Conservation (phyloP, 2,888 invertebrate genomes). For the Zeuzera pyrina region DNA sequence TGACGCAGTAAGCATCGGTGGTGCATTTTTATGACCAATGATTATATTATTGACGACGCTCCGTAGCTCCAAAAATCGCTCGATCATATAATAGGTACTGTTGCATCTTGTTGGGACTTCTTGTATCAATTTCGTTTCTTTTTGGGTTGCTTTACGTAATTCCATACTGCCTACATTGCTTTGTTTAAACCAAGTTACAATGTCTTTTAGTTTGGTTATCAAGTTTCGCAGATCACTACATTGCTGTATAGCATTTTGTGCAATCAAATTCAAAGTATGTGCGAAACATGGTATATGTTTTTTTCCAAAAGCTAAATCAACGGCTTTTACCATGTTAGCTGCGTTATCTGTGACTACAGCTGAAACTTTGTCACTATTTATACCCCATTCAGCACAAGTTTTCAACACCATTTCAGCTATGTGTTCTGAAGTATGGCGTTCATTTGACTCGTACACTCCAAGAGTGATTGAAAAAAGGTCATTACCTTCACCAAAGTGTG, state of each 20-base stretch:
- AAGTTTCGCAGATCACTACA: neutral
- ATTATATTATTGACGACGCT: slow-evolving; percentile 11
- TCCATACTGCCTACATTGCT: slow-evolving; percentile 4
- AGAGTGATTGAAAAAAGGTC: slow-evolving; percentile 22
- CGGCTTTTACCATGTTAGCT: slow-evolving; percentile 23
- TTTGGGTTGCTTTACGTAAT: neutral
- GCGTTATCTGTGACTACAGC: slow-evolving; percentile 22
- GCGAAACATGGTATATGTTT: slow-evolving; percentile 8
- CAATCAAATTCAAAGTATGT: slow-evolving; percentile 1
- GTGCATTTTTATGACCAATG: slow-evolving; percentile 7
- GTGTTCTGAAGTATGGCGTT: slow-evolving; percentile 30
- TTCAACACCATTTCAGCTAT: slow-evolving; percentile 20
- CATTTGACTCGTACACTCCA: slow-evolving; percentile 28
- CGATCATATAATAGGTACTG: slow-evolving; percentile 5
- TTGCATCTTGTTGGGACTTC: slow-evolving; percentile 4
- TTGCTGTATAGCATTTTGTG: slow-evolving; percentile 1
- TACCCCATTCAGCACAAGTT: slow-evolving; percentile 21
- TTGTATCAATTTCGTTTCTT: slow-evolving; percentile 8
- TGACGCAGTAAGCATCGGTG: slow-evolving; percentile 13
- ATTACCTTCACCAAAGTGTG: no score
- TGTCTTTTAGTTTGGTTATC: neutral
- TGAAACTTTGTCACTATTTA: slow-evolving; percentile 20
- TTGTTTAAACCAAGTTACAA: slow-evolving; percentile 4
- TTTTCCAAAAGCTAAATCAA: slow-evolving; percentile 25
- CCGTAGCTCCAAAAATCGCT: slow-evolving; percentile 4